Conservation (phyloP, 2,113 vertebrate species). For the Pyxicephalus adspersus region DNA sequence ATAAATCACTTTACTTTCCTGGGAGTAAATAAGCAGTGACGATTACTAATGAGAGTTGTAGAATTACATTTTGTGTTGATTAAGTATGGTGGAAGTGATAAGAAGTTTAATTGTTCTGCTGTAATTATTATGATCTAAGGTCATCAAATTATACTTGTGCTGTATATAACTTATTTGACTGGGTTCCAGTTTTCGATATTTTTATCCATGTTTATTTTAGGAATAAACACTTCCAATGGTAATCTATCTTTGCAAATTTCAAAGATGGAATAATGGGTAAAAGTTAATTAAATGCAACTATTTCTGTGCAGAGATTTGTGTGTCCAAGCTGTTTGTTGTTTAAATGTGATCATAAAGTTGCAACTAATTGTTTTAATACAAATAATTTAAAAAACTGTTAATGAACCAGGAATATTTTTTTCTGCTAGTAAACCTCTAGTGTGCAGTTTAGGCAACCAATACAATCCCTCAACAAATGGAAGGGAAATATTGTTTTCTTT, state of each 20-base stretch:
- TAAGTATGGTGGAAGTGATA: neutral
- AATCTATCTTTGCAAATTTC: constrained; percentile 7
- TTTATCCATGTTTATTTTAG: neutral
- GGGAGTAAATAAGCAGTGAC: too few species aligned
- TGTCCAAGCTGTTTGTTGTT: constrained; percentile 19
- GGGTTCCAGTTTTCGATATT: neutral
- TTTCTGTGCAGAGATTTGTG: constrained; percentile 26
- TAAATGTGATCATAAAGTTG: constrained; percentile 22
- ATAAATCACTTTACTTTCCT: too few species aligned
- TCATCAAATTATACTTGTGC: too few species aligned
- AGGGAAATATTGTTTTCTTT: constrained; percentile 52
- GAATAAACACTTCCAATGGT: neutral
- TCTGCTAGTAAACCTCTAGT: constrained; percentile 20
- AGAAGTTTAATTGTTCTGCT: too few species aligned
- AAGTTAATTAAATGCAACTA: constrained; percentile 33
- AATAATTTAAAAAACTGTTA: constrained; percentile 45
- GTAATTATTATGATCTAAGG: too few species aligned
- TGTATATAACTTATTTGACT: too few species aligned
- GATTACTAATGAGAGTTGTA: too few species aligned
- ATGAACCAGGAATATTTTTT: constrained; percentile 25
- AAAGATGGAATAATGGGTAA: neutral
- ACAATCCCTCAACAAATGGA: constrained; percentile 24
- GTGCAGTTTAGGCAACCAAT: neutral
- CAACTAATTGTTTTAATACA: constrained; percentile 28
- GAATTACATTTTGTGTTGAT: neutral